These are phyloP conservation scores for Nomada fabriciana DNA, from an alignment of 2,888 invertebrate species.

Conservation along the genomic window DNA sequence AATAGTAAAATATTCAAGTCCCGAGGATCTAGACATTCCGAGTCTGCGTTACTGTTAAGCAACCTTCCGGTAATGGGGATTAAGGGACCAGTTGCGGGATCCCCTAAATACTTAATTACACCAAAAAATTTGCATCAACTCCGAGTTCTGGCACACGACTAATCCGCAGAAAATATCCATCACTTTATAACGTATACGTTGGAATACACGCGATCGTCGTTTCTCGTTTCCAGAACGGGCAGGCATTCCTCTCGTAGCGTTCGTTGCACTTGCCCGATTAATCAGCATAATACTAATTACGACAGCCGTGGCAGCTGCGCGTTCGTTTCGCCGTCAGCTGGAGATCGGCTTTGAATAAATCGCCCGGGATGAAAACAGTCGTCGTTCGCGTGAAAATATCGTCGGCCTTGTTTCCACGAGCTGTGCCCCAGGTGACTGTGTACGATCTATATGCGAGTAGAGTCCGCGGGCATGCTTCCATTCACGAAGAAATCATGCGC, in stretches of 20 bases:
- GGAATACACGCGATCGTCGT: not conserved
- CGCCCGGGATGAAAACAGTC: slow-evolving; percentile 41
- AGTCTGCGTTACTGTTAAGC: no score
- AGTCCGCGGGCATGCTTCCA: slow-evolving; percentile 70
- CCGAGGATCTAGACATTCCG: no score
- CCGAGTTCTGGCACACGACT: not conserved
- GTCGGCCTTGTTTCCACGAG: not conserved
- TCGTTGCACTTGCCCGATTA: slow-evolving; percentile 45
- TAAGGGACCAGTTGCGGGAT: not conserved
- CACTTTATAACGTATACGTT: no score
- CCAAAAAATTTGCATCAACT: not conserved
- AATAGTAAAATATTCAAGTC: no score
- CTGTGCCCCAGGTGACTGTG: no score
- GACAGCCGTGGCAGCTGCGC: slow-evolving; percentile 56
- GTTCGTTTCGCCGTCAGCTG: slow-evolving; percentile 42
- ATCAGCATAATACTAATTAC: slow-evolving; percentile 66
- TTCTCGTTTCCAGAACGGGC: slow-evolving; percentile 33
- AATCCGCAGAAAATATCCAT: slow-evolving; percentile 4
- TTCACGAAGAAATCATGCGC: slow-evolving; percentile 82
- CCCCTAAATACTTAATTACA: not conserved
- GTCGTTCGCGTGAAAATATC: slow-evolving; percentile 25
- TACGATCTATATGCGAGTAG: slow-evolving; percentile 54
- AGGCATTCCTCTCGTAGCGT: slow-evolving; percentile 23
- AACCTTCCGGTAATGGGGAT: not conserved
- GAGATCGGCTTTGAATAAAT: slow-evolving; percentile 54